Percentiles rank a stretch among this genome's conserved stretches.
Conservation (phyloP, 2,113 vertebrate genomes). For the Bucco capensis region DNA sequence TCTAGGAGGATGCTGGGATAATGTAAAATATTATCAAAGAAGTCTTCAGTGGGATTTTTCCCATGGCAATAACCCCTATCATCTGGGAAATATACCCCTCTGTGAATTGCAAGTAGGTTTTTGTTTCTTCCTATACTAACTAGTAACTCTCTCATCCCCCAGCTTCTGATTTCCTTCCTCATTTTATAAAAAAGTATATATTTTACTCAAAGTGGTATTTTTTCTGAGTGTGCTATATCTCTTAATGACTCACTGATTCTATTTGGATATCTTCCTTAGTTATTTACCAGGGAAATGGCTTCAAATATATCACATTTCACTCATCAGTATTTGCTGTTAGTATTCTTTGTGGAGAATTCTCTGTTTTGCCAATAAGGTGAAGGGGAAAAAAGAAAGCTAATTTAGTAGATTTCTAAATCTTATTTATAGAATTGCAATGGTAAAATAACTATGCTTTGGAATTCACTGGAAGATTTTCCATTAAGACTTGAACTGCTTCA, state of each 20-base stretch:
- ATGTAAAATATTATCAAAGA: background rate
- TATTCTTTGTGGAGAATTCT: background rate
- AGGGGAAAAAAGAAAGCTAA: background rate
- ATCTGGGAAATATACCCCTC: background rate
- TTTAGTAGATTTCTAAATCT: background rate
- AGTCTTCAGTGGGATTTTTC: background rate
- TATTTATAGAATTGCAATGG: background rate
- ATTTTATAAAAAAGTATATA: background rate
- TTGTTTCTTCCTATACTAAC: background rate
- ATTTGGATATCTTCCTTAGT: background rate
- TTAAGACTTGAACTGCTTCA: background rate
- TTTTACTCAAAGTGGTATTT: background rate
- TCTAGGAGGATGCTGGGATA: background rate
- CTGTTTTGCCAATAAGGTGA: background rate
- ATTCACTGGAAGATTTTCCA: background rate
- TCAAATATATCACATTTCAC: background rate
- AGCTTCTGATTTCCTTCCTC: background rate
- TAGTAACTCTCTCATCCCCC: background rate
- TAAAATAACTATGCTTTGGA: background rate
- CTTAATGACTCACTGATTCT: background rate
- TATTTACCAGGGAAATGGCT: background rate
- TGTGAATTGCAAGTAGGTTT: background rate
- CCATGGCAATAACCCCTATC: background rate
- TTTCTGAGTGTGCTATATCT: background rate
- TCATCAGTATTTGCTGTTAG: background rate